Evolutionary conservation across 2,113 vertebrate species (phyloP).

Genomic region (Pithys albifrons): DNA sequence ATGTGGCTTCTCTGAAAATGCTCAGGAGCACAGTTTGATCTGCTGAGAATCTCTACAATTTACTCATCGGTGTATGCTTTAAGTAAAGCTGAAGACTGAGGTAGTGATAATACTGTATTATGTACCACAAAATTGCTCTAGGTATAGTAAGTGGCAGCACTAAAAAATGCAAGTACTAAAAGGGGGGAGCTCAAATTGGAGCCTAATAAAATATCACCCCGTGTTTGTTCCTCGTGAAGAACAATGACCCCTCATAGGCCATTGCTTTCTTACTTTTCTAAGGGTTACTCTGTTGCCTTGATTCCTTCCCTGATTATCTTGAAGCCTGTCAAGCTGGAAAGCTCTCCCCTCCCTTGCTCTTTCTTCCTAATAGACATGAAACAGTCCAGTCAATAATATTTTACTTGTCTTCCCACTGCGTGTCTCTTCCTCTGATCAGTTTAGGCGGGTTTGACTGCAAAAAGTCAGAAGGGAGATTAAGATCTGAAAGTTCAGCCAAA

Average conservation of each 20-base stretch:
- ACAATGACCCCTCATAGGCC: constrained; percentile 73
- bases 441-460: constrained; percentile 82
- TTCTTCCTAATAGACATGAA: constrained; percentile 89
- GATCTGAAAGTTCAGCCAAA: constrained; percentile 99
- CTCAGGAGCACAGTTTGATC: background rate
- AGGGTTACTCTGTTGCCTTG: constrained; percentile 77
- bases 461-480: constrained; percentile 92
- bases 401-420: constrained; percentile 85
- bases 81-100: background rate
- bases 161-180: background rate
- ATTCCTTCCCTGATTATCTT: constrained; percentile 88
- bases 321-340: constrained; percentile 84
- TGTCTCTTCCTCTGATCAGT: constrained; percentile 85
- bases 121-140: background rate
- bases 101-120: background rate
- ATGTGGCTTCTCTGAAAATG: background rate
- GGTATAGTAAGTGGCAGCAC: background rate
- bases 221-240: constrained; percentile 68
- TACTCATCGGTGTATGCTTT: background rate
- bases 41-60: background rate
- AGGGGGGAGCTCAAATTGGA: background rate
- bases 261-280: constrained; percentile 66
- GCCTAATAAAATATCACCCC: background rate
- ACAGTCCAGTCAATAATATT: constrained; percentile 90
- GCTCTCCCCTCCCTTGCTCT: constrained; percentile 78